Percentiles rank a stretch among this genome's conserved stretches.
Conservation (phyloP, 2,113 vertebrate genomes). For the Athene noctua region DNA sequence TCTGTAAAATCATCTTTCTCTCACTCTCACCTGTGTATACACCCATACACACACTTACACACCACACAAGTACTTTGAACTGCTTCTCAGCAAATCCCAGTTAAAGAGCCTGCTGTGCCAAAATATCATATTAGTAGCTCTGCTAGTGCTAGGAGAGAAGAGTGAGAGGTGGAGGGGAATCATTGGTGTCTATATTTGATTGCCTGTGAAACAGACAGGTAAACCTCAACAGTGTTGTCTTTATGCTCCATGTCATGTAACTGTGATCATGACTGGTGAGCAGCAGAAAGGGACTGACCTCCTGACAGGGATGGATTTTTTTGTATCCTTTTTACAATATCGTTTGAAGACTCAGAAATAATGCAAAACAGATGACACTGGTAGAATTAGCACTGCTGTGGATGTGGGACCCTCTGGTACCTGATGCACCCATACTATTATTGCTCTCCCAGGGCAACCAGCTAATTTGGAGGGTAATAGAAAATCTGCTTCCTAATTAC, state of each 20-base stretch:
- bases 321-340: neutral
- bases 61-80: neutral
- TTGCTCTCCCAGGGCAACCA: neutral
- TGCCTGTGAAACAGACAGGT: neutral
- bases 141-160: neutral
- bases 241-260: accelerated
- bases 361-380: neutral
- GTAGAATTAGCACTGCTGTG: accelerated
- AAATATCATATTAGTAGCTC: neutral
- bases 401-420: neutral
- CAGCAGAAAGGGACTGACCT: neutral
- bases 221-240: neutral
- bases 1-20: neutral
- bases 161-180: neutral
- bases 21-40: neutral
- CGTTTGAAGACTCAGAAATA: neutral
- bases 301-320: neutral
- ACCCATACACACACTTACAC: neutral
- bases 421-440: neutral
- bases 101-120: neutral
- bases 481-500: neutral
- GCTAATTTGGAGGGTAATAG: neutral
- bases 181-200: neutral
- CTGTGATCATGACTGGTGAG: too few species aligned
- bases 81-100: neutral